phyloP scores from a whole-genome alignment of 1,140 invertebrate genomes.

The Ridgeia piscesae region DNA sequence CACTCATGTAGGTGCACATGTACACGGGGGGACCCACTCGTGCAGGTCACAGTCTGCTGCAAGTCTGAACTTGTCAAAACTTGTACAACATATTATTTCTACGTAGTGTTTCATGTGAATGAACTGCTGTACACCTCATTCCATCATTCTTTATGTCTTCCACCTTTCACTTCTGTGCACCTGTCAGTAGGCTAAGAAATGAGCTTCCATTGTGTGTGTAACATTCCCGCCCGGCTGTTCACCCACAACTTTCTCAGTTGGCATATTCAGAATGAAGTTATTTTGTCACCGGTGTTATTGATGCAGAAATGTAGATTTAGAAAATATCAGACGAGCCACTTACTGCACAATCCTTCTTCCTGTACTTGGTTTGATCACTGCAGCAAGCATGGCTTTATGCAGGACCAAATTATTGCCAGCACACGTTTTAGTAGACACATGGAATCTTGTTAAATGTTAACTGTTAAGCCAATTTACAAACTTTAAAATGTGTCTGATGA shows the following conservation, averaged over 20 bases:
- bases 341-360: neutral
- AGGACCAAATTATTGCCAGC: too few relatives aligned
- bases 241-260: neutral
- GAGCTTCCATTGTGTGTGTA: neutral
- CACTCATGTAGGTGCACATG: too few relatives aligned
- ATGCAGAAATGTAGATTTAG: neutral
- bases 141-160: neutral
- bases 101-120: too few relatives aligned
- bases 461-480: too few relatives aligned
- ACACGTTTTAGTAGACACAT: too few relatives aligned
- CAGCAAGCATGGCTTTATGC: too few relatives aligned
- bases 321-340: neutral
- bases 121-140: neutral
- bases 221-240: neutral
- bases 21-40: too few relatives aligned
- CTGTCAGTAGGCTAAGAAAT: neutral
- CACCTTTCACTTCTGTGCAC: neutral
- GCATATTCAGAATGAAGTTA: neutral
- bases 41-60: neutral
- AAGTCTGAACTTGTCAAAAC: neutral
- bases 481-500: too few relatives aligned
- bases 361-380: neutral
- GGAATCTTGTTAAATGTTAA: too few relatives aligned
- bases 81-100: neutral
- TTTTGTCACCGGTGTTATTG: neutral